Evolutionary conservation across 2,113 vertebrate species (phyloP), one percentile per base, ranked within the genome.

Genomic region (Gymnogyps californianus): DNA sequence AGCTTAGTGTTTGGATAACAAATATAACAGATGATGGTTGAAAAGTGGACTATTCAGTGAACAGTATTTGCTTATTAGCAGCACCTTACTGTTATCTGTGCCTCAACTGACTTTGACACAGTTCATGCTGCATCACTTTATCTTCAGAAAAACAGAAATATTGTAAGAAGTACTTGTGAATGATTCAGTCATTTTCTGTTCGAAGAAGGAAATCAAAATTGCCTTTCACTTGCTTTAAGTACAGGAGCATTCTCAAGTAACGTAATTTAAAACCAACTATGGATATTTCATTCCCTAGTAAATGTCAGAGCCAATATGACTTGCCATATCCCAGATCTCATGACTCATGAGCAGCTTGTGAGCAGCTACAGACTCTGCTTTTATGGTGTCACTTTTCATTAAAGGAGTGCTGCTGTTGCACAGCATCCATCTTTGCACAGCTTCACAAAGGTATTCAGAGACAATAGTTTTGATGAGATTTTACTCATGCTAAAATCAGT

Each of bases 251-350:
- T 90, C 76, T 93, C 65, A 94, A 84, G 86, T 92, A 96, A 96
- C 0, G 10, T 84, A 83, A 95, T 93, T 96, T 92, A 90, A 97
- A 96, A 69, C 86, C 67, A 66, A 5, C 89, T 92, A 13, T 74
- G 72, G 95, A 58, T 95, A 87, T 94, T 93, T 96, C 32, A 88
- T 93, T 96, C 75, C 69, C 77, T 81, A 38, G 66, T 90, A 95
- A 96, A 97, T 96, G 93, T 97, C 92, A 96, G 66, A 89, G 78
- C 59, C 65, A 89, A 80, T 96, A 70, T 84, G 92, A 94, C 81
- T 95, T 93, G 52, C 52, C 47, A 11, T 94, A 11, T 75, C 69
- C 86, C 77, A 96, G 95, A 83, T 94, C 78, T 94, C 83, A 79
- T 91, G 94, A 93, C 75, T 97, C 85, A 91, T 78, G 80, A 90